phyloP scores from a whole-genome alignment of 2,797 vertebrate genomes.

The Syngnathus acus region DNA sequence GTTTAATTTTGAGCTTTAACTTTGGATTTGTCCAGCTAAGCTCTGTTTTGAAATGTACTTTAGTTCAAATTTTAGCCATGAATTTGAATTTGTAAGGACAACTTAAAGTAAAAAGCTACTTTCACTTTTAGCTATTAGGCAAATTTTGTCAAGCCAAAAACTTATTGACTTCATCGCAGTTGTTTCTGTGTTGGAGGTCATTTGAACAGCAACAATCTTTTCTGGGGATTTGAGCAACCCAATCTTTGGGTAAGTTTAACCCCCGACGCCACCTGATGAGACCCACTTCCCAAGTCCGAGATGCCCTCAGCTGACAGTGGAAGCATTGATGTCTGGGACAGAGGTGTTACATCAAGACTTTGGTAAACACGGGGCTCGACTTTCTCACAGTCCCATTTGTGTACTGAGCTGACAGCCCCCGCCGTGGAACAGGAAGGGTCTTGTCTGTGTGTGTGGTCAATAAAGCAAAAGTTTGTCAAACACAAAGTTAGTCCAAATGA shows the following conservation, averaged over 20 bases:
- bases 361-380: conserved; percentile 63
- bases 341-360: conserved; percentile 69
- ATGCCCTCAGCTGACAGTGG: conserved; percentile 57
- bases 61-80: background rate
- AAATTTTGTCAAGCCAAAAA: background rate
- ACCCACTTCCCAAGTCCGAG: conserved; percentile 41
- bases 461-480: conserved; percentile 73
- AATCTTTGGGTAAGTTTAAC: conserved; percentile 14
- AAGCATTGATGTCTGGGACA: conserved; percentile 66
- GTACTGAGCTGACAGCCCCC: conserved; percentile 58
- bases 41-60: background rate
- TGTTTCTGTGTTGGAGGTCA: background rate
- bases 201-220: background rate
- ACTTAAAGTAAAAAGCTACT: background rate
- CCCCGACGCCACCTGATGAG: conserved; percentile 28
- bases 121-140: background rate
- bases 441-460: conserved; percentile 73
- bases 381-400: conserved; percentile 70
- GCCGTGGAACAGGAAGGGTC: conserved; percentile 65
- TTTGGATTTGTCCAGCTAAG: background rate
- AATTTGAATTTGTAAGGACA: background rate
- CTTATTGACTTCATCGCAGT: background rate
- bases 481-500: conserved; percentile 67
- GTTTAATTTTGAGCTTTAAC: background rate
- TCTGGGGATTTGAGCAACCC: background rate